A percentile compares a stretch with the other conserved stretches of the same genome.
phyloP scores from a whole-genome alignment of 1,140 invertebrate species.

The Rhizoglyphus robini region DNA sequence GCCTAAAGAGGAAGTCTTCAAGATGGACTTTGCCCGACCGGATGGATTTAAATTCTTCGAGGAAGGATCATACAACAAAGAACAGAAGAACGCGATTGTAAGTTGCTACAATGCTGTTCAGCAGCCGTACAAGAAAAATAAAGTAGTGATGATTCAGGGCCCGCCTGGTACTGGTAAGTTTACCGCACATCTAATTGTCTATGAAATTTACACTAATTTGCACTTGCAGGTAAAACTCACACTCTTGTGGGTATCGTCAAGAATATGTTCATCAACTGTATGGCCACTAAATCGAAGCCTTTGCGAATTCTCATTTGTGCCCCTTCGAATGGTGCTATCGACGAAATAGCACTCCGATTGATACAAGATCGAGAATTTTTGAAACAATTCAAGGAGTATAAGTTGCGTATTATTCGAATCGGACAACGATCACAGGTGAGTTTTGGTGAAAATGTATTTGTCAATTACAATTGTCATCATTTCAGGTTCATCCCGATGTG shows the following conservation, averaged over 20 bases:
- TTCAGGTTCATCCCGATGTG: slow-evolving; percentile 2
- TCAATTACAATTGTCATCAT: too few relatives aligned
- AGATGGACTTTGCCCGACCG: neutral
- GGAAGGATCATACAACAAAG: neutral
- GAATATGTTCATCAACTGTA: slow-evolving; percentile 36
- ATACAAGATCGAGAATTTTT: neutral
- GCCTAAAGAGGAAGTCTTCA: neutral
- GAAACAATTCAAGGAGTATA: neutral
- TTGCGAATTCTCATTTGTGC: slow-evolving; percentile 55
- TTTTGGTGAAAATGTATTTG: too few relatives aligned
- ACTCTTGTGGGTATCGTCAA: slow-evolving; percentile 50
- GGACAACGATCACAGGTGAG: slow-evolving; percentile 1
- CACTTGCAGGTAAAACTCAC: slow-evolving; percentile 55
- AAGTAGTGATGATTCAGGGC: slow-evolving; percentile 44
- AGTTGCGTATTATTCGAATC: neutral
- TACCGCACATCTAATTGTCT: too few relatives aligned
- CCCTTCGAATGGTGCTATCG: slow-evolving; percentile 66
- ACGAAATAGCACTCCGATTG: slow-evolving; percentile 48
- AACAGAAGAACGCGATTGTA: neutral
- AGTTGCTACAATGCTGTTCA: neutral
- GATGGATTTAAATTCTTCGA: neutral
- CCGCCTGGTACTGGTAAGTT: slow-evolving; percentile 57
- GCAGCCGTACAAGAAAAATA: neutral
- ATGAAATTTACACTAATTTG: too few relatives aligned
- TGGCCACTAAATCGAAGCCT: slow-evolving; percentile 22